These are phyloP conservation scores for Penaeus chinensis DNA, from an alignment of 1,140 invertebrate species.

Conservation along the genomic window DNA sequence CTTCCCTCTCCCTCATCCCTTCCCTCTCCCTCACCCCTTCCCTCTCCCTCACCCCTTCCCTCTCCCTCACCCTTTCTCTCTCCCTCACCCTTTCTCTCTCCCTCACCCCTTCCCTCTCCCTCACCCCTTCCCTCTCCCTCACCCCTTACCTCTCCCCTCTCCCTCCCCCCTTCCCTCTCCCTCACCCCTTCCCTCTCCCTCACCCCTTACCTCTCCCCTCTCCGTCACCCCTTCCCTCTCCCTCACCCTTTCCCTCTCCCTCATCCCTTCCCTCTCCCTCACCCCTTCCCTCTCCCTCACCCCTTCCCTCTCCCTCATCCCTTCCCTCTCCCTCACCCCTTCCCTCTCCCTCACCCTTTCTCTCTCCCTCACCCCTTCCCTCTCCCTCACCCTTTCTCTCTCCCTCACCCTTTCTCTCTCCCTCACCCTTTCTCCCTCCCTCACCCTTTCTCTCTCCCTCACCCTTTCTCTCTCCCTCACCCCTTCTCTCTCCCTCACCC, in stretches of 20 bases:
- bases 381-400: background rate
- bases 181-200: background rate
- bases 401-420: background rate
- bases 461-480: background rate
- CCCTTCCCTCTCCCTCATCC: background rate
- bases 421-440: background rate
- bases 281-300: background rate
- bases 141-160: background rate
- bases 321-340: background rate
- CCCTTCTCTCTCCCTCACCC: background rate
- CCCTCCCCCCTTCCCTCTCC: background rate
- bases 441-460: background rate
- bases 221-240: background rate
- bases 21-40: background rate
- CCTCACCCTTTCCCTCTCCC: background rate
- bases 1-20: background rate
- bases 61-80: background rate
- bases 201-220: background rate
- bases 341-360: background rate
- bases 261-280: background rate
- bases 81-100: no score
- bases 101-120: background rate
- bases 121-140: background rate
- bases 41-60: background rate
- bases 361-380: no score